phyloP scores from a whole-genome alignment of 2,888 invertebrate species.

The Rhorus exstirpatorius region DNA sequence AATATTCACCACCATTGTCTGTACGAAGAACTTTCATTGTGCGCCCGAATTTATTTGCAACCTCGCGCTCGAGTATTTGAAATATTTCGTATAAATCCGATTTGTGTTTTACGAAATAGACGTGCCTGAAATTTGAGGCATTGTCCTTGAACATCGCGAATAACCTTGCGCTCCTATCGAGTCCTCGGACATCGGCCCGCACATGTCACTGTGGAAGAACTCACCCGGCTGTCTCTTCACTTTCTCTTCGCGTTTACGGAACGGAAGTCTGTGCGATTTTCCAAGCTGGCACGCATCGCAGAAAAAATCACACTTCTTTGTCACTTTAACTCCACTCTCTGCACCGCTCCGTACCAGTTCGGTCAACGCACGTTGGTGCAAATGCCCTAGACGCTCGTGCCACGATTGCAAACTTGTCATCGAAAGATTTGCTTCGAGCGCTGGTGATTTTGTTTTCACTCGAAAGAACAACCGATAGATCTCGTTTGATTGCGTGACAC shows the following conservation, averaged over 20 bases:
- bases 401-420: background rate
- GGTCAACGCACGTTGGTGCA: background rate
- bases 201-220: too few relatives aligned
- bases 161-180: background rate
- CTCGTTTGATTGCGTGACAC: background rate
- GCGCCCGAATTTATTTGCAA: slow-evolving; percentile 65
- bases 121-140: slow-evolving; percentile 57
- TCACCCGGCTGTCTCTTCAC: background rate
- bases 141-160: slow-evolving; percentile 65
- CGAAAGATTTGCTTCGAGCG: background rate
- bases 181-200: too few relatives aligned
- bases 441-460: background rate
- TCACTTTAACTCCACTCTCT: background rate
- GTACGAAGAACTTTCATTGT: slow-evolving; percentile 63
- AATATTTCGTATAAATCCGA: slow-evolving; percentile 57
- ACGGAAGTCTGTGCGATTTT: too few relatives aligned
- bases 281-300: too few relatives aligned
- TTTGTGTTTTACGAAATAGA: slow-evolving; percentile 64
- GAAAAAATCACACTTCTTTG: too few relatives aligned
- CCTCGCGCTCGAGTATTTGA: slow-evolving; percentile 48
- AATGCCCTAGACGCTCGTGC: background rate
- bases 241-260: background rate
- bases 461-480: background rate
- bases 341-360: background rate
- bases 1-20: slow-evolving; percentile 70